Conservation (phyloP, 1,140 invertebrate genomes). For the Aphaenogaster floridana region DNA sequence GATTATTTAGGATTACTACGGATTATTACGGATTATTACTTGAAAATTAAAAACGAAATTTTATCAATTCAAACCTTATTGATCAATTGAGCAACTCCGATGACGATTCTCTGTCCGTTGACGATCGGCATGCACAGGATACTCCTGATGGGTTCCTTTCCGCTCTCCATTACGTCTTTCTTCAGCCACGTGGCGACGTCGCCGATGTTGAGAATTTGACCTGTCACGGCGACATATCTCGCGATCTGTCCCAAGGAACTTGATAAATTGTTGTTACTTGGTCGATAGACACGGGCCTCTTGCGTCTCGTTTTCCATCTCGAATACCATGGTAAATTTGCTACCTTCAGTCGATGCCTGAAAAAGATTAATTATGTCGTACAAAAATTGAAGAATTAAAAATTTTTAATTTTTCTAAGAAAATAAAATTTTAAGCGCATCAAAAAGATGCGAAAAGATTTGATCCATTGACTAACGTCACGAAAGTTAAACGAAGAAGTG, state of each 20-base stretch:
- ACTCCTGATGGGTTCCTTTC: conserved; percentile 89
- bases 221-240: conserved; percentile 93
- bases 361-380: conserved; percentile 27
- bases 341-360: conserved; percentile 86
- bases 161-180: conserved; percentile 88
- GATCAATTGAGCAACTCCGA: conserved; percentile 97
- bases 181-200: conserved; percentile 92
- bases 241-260: conserved; percentile 91
- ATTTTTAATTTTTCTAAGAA: neutral
- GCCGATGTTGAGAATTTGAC: conserved; percentile 94
- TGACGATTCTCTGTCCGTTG: conserved; percentile 94
- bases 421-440: neutral
- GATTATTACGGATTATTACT: conserved; percentile 14
- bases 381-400: neutral
- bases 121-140: conserved; percentile 97
- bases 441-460: neutral
- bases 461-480: neutral
- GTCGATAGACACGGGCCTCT: conserved; percentile 88
- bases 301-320: conserved; percentile 90
- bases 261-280: conserved; percentile 87
- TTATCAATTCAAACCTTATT: conserved; percentile 91
- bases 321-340: conserved; percentile 92
- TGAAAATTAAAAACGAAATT: neutral
- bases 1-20: conserved; percentile 14
- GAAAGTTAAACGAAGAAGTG: neutral